Percentiles rank a stretch among this genome's conserved stretches.
phyloP scores from a whole-genome alignment of 2,113 vertebrate species.

The Siphamia tubifer region DNA sequence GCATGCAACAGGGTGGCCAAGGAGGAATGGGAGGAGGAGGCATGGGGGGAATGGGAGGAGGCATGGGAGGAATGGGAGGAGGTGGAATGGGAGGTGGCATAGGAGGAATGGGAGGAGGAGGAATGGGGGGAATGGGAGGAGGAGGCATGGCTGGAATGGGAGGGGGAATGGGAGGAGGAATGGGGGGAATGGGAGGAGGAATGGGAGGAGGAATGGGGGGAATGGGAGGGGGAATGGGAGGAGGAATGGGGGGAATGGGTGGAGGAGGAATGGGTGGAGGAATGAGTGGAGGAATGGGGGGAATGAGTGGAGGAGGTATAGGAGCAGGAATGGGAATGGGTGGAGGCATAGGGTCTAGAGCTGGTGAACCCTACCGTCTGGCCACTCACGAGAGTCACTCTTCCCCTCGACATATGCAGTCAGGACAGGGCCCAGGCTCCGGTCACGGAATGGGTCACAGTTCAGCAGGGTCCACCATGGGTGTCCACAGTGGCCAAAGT shows the following conservation, averaged over 20 bases:
- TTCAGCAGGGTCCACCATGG: conserved; percentile 30
- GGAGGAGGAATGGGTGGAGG: conserved; percentile 21
- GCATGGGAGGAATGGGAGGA: conserved; percentile 13
- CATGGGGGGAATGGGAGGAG: conserved; percentile 23
- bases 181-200: conserved; percentile 20
- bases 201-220: not conserved
- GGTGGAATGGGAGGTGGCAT: not conserved
- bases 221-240: conserved; percentile 26
- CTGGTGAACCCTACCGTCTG: conserved; percentile 72
- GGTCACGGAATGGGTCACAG: conserved; percentile 54
- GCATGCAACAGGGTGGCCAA: conserved; percentile 62
- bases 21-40: conserved; percentile 16
- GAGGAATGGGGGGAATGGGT: conserved; percentile 15
- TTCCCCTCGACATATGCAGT: conserved; percentile 67
- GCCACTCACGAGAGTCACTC: conserved; percentile 73
- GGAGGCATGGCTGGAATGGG: too few relatives aligned
- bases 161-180: conserved; percentile 21
- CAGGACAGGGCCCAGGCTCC: conserved; percentile 48
- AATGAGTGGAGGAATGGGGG: not conserved
- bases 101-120: conserved; percentile 30
- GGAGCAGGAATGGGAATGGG: conserved; percentile 49
- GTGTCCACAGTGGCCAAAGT: conserved; percentile 57
- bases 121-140: conserved; percentile 15
- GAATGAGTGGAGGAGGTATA: conserved; percentile 27
- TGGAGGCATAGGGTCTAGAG: conserved; percentile 63